phyloP scores from a whole-genome alignment of 2,888 invertebrate species.

The Morpho deidamia region DNA sequence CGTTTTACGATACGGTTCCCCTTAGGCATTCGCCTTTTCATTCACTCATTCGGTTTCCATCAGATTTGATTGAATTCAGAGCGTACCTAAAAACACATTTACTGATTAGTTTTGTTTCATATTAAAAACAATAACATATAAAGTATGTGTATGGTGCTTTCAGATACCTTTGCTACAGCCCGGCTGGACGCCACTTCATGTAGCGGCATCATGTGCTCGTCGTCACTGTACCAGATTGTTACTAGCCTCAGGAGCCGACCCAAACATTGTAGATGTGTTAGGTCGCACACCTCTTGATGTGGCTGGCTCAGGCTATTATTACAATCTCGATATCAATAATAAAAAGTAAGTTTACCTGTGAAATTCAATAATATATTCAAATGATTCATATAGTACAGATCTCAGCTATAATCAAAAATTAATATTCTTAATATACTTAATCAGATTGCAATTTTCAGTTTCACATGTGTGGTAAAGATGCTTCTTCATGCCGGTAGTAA shows the following conservation, averaged over 20 bases:
- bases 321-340: slow-evolving; percentile 37
- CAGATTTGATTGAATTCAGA: no score
- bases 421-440: not conserved
- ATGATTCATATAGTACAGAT: no score
- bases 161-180: slow-evolving; percentile 64
- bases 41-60: no score
- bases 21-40: no score
- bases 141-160: not conserved
- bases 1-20: no score
- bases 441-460: slow-evolving; percentile 30
- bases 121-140: no score
- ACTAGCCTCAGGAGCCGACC: slow-evolving; percentile 68
- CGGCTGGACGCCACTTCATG: slow-evolving; percentile 80
- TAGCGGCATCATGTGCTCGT: slow-evolving; percentile 73
- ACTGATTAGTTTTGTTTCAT: no score
- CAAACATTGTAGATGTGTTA: slow-evolving; percentile 54
- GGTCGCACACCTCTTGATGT: slow-evolving; percentile 72
- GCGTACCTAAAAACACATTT: no score
- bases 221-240: slow-evolving; percentile 68
- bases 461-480: slow-evolving; percentile 46
- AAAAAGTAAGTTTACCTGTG: slow-evolving; percentile 27
- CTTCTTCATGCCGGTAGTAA: slow-evolving; percentile 44
- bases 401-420: no score
- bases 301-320: slow-evolving; percentile 57
- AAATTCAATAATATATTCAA: not conserved